phyloP scores from a whole-genome alignment of 64 coral and sea anemone species.

The Montipora cactus region DNA sequence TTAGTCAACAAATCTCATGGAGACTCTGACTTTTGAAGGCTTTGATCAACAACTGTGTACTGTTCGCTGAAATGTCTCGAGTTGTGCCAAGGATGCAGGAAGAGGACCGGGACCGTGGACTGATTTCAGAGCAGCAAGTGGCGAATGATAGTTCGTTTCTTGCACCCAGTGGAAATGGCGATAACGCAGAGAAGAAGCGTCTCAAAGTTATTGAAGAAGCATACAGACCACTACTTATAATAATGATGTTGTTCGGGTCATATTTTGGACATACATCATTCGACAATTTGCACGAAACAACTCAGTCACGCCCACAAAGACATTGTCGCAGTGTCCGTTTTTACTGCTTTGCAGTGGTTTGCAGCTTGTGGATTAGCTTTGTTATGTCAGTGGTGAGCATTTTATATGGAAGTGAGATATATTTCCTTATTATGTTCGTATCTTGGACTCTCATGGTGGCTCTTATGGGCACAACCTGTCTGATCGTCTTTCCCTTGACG shows the following conservation, averaged over 20 bases:
- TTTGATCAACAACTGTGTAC: no score
- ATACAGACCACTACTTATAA: not conserved
- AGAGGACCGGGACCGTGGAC: not conserved
- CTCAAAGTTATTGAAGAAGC: not conserved
- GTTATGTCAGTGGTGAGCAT: not conserved
- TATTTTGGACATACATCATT: not conserved
- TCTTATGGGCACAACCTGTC: not conserved
- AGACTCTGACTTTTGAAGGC: no score
- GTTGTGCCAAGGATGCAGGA: not conserved
- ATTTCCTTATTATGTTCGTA: not conserved
- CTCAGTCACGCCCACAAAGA: not conserved
- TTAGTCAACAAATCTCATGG: no score
- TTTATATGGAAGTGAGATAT: not conserved
- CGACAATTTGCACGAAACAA: not conserved
- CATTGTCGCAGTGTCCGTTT: not conserved
- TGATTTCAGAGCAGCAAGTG: not conserved
- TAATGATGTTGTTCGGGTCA: not conserved
- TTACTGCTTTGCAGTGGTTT: not conserved
- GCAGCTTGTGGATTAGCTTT: not conserved
- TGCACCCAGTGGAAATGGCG: not conserved
- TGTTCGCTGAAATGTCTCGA: not conserved
- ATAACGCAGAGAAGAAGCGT: not conserved
- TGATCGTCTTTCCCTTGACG: not conserved
- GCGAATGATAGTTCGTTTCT: not conserved
- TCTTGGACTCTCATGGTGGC: not conserved